Conservation (phyloP, 2,888 invertebrate species). For the Harmothoe impar region DNA sequence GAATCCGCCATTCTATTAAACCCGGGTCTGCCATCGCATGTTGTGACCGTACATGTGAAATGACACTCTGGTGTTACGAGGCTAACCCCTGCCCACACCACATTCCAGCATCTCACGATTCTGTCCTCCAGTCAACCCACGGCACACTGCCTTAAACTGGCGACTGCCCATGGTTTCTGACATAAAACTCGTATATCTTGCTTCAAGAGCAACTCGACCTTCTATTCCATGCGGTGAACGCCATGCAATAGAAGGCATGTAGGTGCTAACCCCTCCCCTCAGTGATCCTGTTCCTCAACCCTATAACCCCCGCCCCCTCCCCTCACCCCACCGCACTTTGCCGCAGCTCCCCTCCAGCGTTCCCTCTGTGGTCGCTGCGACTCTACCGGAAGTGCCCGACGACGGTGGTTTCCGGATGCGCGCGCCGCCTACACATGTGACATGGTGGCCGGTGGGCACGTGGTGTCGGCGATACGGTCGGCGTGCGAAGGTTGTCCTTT, state of each 20-base stretch:
- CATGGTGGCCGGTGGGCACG: constrained; percentile 16
- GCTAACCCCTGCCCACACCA: neutral
- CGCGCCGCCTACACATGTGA: constrained; percentile 7
- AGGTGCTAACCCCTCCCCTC: too few species aligned
- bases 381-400: neutral
- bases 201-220: too few species aligned
- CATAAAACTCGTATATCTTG: too few species aligned
- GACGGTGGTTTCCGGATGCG: constrained; percentile 22
- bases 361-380: neutral
- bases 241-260: too few species aligned
- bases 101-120: neutral
- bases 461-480: neutral
- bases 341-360: neutral
- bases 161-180: too few species aligned
- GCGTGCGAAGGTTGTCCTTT: neutral
- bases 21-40: constrained; percentile 24
- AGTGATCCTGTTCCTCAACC: neutral
- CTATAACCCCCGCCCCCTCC: neutral
- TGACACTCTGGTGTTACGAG: neutral
- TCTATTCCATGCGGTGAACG: too few species aligned
- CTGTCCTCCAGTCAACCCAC: too few species aligned
- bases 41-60: neutral
- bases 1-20: constrained; percentile 4
- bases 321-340: neutral
- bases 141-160: too few species aligned